phyloP scores from a whole-genome alignment of 2,888 invertebrate species.

The Mellilla xanthometata region DNA sequence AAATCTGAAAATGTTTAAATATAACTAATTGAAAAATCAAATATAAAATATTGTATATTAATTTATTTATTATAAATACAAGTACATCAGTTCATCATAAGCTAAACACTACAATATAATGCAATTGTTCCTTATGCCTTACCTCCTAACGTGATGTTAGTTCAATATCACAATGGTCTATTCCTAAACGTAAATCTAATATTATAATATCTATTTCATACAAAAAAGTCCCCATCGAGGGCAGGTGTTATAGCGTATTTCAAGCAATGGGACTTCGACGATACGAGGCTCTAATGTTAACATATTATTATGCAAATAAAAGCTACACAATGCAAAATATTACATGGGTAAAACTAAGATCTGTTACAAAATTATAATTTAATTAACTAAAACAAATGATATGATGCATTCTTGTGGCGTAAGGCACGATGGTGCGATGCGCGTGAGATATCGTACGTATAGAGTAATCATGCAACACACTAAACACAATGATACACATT shows the following conservation, averaged over 20 bases:
- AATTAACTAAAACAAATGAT: constrained; percentile 79
- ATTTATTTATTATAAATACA: constrained; percentile 14
- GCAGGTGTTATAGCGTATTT: constrained; percentile 49
- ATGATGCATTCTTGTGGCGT: constrained; percentile 82
- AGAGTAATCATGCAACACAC: constrained; percentile 12
- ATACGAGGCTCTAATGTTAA: constrained; percentile 2
- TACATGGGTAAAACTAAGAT: constrained; percentile 58
- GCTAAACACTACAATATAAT: constrained; percentile 18
- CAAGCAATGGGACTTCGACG: constrained; percentile 53
- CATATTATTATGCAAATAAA: constrained; percentile 35
- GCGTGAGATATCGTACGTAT: constrained; percentile 41
- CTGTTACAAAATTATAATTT: constrained; percentile 64
- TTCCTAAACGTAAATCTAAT: constrained; percentile 34
- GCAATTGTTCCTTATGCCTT: constrained; percentile 20
- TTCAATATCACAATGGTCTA: constrained; percentile 28
- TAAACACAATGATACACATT: constrained; percentile 19
- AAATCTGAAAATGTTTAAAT: too few species aligned
- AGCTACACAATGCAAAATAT: constrained; percentile 58
- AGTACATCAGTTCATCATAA: constrained; percentile 29
- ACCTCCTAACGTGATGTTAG: constrained; percentile 12
- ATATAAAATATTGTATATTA: constrained; percentile 2
- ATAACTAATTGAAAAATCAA: too few species aligned
- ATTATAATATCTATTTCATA: constrained; percentile 65
- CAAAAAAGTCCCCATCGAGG: constrained; percentile 75
- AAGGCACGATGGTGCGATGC: constrained; percentile 56